Base-by-base conservation (phyloP, 2,113 vertebrate genomes). In the Nerophis ophidion region DNA sequence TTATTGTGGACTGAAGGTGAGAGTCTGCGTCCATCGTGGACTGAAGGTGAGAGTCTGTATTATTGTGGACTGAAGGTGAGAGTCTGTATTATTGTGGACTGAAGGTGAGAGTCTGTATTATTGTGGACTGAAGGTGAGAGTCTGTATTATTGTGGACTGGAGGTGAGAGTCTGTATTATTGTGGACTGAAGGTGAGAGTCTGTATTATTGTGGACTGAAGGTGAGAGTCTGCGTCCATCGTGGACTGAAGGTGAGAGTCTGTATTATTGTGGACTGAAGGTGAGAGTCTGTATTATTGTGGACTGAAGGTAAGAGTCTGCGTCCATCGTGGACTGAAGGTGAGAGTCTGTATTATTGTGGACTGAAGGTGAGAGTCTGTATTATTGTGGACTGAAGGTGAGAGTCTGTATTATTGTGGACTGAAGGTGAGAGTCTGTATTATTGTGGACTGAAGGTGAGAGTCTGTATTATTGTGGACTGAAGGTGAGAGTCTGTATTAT, bases 281-380 rank as follows among this genome's bases (percentile, higher is more conserved):
- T 81, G 77, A 81, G 79, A 84, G 79, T 77, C 66, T 81, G 77
- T 83, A 85, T 86, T 81, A 85, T 81, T 80, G 80, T 74, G n/a
- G n/a, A n/a, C n/a, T n/a, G n/a, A n/a, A n/a, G n/a, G n/a, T n/a
- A n/a, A n/a, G n/a, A n/a, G n/a, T n/a, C n/a, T n/a, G n/a, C n/a
- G n/a, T n/a, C n/a, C n/a, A n/a, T 80, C 81, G 82, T 85, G 86
- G 82, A 85, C 84, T 86, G 74, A 86, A 84, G 83, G 80, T 81
- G 77, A 81, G 79, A 84, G 79, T 77, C 66, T 81, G 77, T 83
- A 85, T 86, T 81, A 85, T 81, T 80, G 80, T 74, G n/a, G n/a
- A n/a, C n/a, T n/a, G n/a, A n/a, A n/a, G n/a, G n/a, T n/a, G n/a
- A n/a, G n/a, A n/a, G n/a, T n/a, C n/a, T n/a, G n/a, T n/a, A n/a